These are phyloP conservation scores for Urocitellus parryii DNA, from an alignment of 2,113 vertebrate genomes.

Conservation along the genomic window DNA sequence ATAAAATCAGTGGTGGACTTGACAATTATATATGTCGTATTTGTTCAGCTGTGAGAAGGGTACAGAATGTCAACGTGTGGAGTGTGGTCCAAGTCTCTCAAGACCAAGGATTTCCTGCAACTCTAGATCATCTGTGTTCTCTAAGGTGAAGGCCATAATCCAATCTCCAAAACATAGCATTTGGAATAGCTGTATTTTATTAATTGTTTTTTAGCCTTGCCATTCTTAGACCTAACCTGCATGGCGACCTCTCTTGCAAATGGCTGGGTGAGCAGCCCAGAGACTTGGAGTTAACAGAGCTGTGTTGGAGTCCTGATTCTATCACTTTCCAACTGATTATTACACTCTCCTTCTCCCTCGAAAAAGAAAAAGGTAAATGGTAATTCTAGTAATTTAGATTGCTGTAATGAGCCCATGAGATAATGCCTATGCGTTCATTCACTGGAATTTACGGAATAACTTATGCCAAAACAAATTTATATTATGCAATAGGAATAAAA, in stretches of 20 bases:
- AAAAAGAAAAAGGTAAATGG: background rate
- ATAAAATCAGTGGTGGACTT: slow-evolving; percentile 77
- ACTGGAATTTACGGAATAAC: background rate
- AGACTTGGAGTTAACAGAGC: background rate
- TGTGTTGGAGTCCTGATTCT: background rate
- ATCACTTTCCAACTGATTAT: background rate
- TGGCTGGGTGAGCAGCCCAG: background rate
- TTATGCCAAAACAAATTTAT: background rate
- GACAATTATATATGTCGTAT: slow-evolving; percentile 79
- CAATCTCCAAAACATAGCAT: slow-evolving; percentile 60
- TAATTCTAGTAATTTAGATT: background rate
- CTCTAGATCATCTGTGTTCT: slow-evolving; percentile 71
- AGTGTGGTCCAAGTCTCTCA: slow-evolving; percentile 82
- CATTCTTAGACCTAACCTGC: background rate
- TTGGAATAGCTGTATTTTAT: slow-evolving; percentile 58
- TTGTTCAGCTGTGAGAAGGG: slow-evolving; percentile 82
- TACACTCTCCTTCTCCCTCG: background rate
- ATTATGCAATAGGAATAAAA: background rate
- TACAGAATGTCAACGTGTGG: slow-evolving; percentile 60
- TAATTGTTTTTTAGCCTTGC: slow-evolving; percentile 20
- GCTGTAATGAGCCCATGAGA: background rate
- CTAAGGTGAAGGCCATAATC: slow-evolving; percentile 51
- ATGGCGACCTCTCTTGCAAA: background rate
- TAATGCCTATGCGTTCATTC: background rate
- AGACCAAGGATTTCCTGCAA: slow-evolving; percentile 82